Percentiles rank a stretch among this genome's conserved stretches.
phyloP scores from a whole-genome alignment of 2,797 vertebrate genomes.

The Lagocephalus sceleratus region DNA sequence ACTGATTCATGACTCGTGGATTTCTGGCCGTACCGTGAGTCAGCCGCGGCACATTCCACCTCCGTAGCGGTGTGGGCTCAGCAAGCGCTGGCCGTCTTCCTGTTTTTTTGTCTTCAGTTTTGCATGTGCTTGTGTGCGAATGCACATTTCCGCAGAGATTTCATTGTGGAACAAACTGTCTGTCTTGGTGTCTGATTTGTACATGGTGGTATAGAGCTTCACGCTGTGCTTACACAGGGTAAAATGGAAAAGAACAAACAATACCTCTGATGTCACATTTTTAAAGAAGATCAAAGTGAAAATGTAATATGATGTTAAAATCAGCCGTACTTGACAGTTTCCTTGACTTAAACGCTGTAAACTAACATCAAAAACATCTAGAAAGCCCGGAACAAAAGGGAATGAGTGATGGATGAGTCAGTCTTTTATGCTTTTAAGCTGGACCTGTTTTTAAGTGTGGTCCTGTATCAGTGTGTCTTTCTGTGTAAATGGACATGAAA shows the following conservation, averaged over 20 bases:
- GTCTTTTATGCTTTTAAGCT: too few species aligned
- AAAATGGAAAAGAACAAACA: neutral
- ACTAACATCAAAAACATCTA: too few species aligned
- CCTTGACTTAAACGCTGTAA: too few species aligned
- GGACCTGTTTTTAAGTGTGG: neutral
- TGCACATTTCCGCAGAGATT: constrained; percentile 25
- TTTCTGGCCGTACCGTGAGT: constrained; percentile 65
- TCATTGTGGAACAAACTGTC: neutral
- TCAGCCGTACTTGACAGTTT: too few species aligned
- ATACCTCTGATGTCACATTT: neutral
- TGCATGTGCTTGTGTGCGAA: constrained; percentile 15
- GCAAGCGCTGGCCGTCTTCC: constrained; percentile 43
- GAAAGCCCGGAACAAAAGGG: too few species aligned
- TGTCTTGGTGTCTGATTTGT: neutral
- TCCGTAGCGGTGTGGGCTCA: constrained; percentile 63
- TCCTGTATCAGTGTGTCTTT: constrained; percentile 4
- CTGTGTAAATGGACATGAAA: constrained; percentile 26
- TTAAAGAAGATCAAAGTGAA: neutral
- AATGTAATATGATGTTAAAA: too few species aligned
- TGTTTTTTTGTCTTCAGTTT: constrained; percentile 56
- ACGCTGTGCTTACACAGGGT: neutral
- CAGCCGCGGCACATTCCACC: constrained; percentile 62
- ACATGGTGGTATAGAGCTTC: neutral
- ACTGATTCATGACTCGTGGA: constrained; percentile 70
- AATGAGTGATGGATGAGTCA: too few species aligned